A percentile compares a stretch with the other conserved stretches of the same genome.
Evolutionary conservation across 2,888 invertebrate species (phyloP).

Genomic region (Strigamia crassipes): DNA sequence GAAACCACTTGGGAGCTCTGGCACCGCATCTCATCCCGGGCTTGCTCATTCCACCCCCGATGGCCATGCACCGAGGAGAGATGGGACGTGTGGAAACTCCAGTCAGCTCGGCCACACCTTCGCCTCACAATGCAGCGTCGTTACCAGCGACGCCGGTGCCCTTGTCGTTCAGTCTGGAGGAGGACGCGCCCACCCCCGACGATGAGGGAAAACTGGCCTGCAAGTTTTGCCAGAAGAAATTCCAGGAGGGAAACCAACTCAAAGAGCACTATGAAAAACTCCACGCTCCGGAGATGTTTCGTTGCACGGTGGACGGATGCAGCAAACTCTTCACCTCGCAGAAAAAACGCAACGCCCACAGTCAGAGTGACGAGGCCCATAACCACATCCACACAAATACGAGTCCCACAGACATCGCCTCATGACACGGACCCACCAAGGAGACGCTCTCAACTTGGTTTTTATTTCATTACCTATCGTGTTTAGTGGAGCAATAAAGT

Average conservation of each 20-base stretch:
- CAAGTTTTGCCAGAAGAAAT: conserved; percentile 70
- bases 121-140: conserved; percentile 37
- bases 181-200: conserved; percentile 68
- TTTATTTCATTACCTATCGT: conserved; percentile 45
- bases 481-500: conserved; percentile 36
- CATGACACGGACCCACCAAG: conserved; percentile 43
- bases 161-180: conserved; percentile 67
- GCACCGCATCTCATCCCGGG: conserved; percentile 62
- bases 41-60: conserved; percentile 64
- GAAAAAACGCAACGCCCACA: conserved; percentile 76
- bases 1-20: conserved; percentile 63
- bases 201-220: conserved; percentile 72
- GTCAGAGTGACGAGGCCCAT: conserved; percentile 69
- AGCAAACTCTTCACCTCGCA: conserved; percentile 77
- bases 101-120: conserved; percentile 47
- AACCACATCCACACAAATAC: conserved; percentile 40
- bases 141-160: conserved; percentile 46
- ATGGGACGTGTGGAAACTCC: conserved; percentile 38
- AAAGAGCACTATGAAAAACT: conserved; percentile 75
- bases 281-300: conserved; percentile 71
- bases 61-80: conserved; percentile 54
- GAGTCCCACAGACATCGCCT: neutral
- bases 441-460: conserved; percentile 38
- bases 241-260: conserved; percentile 67
- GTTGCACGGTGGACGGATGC: conserved; percentile 77